Evolutionary conservation across 2,888 invertebrate genomes (phyloP), one percentile per base, ranked within the genome.

Genomic region (Acleris literana): DNA sequence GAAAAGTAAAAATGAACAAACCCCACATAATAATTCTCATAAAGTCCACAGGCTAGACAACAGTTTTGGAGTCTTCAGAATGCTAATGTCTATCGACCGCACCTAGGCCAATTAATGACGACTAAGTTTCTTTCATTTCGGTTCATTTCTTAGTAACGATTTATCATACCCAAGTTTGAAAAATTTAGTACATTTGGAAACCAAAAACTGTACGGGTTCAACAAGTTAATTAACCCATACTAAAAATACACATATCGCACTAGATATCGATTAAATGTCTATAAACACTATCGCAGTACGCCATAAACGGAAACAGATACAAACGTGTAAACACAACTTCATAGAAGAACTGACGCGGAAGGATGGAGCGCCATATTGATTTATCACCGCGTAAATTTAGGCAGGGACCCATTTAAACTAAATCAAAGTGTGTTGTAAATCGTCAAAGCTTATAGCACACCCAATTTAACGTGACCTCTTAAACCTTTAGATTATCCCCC

Each of bases 381-480:
- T 70, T 70, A 70, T 61, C 13, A 44, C 60, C 63, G 29, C 64
- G 68, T 70, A 68, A 70, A 70, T 68, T 70, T 65, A 54, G 68
- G 63, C 46, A 39, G 43, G 65, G 63, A 44, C 57, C 62, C 68
- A 68, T 68, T 74, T 76, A 76, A 75, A 76, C 72, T 77, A 74
- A 76, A 76, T 77, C 77, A 75, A 76, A 76, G 75, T 72, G 73
- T 33, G 68, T 63, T 73, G 73, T 77, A 75, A 77, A 76, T 78
- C 74, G 76, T 76, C 76, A 77, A 76, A 78, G 74, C 71, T 71
- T 54, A 63, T 69, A 59, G 59, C 58, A 52, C 58, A 51, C 57
- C 77, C 75, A 72, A 43, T 55, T 16, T 69, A 53, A 11, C 20
- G 5, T 64, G 76, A 69, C 16, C 75, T 51, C 53, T 17, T 3